These are phyloP conservation scores for Hydropsyche betteni DNA, from an alignment of 2,888 invertebrate genomes.

Conservation along the genomic window DNA sequence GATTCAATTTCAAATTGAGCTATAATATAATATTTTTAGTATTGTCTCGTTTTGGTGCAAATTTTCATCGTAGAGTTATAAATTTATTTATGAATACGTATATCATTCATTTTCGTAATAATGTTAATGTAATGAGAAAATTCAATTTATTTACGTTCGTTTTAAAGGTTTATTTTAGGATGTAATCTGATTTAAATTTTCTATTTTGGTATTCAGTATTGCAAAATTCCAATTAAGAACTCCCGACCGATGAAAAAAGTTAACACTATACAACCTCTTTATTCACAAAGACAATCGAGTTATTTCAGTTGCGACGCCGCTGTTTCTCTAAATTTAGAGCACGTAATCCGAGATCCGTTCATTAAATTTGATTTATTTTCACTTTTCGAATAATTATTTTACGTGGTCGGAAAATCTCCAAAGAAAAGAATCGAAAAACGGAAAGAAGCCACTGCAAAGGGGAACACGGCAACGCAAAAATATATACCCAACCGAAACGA, in stretches of 20 bases:
- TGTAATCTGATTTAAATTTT: too few species aligned
- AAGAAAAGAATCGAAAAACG: background rate
- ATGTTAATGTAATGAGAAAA: too few species aligned
- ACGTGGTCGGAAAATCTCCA: background rate
- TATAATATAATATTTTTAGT: too few species aligned
- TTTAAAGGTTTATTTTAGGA: background rate
- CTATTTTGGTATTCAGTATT: too few species aligned
- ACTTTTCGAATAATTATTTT: constrained; percentile 22
- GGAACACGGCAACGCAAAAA: background rate
- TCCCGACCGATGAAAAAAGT: background rate
- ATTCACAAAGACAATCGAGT: constrained; percentile 1
- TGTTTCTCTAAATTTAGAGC: constrained; percentile 10
- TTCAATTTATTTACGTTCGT: background rate
- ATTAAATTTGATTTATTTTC: constrained; percentile 28
- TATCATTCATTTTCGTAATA: too few species aligned
- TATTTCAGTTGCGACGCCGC: background rate
- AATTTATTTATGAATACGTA: too few species aligned
- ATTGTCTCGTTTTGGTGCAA: too few species aligned
- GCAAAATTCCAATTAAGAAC: constrained; percentile 14
- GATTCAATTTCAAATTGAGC: background rate
- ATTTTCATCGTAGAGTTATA: too few species aligned
- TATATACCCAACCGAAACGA: background rate
- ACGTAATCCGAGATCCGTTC: constrained; percentile 11
- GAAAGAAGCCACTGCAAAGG: background rate
- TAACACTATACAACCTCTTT: background rate